Evolutionary conservation across 2,113 vertebrate species (phyloP), one percentile per base, ranked within the genome.

Genomic region (Oncorhynchus gorbuscha): DNA sequence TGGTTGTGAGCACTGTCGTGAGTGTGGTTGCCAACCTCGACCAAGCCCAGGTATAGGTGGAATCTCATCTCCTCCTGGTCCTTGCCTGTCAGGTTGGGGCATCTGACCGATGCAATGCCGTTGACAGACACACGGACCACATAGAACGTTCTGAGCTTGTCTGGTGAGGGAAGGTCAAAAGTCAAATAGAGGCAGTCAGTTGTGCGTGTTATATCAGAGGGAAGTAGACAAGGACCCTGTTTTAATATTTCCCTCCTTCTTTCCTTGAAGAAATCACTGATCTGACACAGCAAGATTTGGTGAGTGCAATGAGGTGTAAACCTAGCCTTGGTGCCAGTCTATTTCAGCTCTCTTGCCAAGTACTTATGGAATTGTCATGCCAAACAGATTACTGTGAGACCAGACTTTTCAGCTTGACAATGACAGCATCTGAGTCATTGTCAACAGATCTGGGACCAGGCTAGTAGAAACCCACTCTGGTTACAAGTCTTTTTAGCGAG

Each of bases 1-100:
- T 11, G 2, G 9, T 28, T 9, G 0, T 0, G 1, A 0, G 0
- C 0, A 0, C 11, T 20, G 30, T 0, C 3, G 0, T 16, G 0
- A 18, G 0, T 22, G 45, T 1, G 5, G 0, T 0, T 64, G 30
- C 16, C 67, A 16, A 69, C 67, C 30, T 69, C 2, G 28, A 20
- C 0, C 0, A 55, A 0, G n/a, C 71, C 22, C 6, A 49, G 35
- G 1, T 6, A 0, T 0, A 92, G 83, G 1, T 2, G 0, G 2
- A 78, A 74, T 0, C 0, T 62, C 9, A 72, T 0, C 0, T 66
- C 32, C 0, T 16, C 3, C 13, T 18, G 3, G 51, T 14, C 3
- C 51, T 55, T 55, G 0, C 5, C 18, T 0, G 6, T 2, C 32
- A 28, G 0, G 0, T 28, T 3, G 0, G 86, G 86, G 65, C 90